These are phyloP conservation scores for Dicrostonyx torquatus DNA, from an alignment of 2,797 vertebrate species.

Conservation along the genomic window DNA sequence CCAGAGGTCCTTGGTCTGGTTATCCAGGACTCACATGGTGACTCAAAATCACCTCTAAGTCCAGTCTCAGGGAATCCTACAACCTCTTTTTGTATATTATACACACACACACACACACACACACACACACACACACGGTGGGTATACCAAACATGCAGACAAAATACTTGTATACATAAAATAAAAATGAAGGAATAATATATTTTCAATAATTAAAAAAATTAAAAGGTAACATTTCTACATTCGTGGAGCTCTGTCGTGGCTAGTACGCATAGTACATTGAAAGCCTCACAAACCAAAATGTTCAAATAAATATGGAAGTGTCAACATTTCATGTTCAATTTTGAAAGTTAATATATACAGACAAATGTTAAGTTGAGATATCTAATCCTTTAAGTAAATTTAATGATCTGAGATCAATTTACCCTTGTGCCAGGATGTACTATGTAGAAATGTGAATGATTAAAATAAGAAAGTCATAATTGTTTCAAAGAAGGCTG, in stretches of 20 bases:
- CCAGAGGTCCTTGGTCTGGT: not conserved
- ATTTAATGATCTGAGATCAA: not conserved
- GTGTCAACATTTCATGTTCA: not conserved
- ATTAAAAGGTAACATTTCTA: not conserved
- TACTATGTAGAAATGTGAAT: not conserved
- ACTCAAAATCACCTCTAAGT: too few relatives aligned
- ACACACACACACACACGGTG: too few relatives aligned
- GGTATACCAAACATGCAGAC: not conserved
- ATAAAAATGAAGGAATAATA: not conserved
- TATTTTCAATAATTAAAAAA: not conserved
- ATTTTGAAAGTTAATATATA: constrained; percentile 23
- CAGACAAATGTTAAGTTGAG: not conserved
- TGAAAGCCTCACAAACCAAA: not conserved
- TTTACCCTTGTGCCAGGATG: not conserved
- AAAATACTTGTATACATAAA: not conserved
- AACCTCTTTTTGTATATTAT: not conserved
- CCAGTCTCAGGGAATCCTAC: not conserved
- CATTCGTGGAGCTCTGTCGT: not conserved
- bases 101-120: too few relatives aligned
- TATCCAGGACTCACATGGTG: too few relatives aligned
- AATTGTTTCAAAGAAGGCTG: constrained; percentile 7
- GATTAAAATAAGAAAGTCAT: not conserved
- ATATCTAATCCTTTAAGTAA: not conserved
- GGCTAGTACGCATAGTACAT: not conserved
- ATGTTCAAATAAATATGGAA: not conserved